Evolutionary conservation across 2,113 vertebrate species (phyloP), one percentile per base, ranked within the genome.

Genomic region (Cyphomyrus plagiostoma): DNA sequence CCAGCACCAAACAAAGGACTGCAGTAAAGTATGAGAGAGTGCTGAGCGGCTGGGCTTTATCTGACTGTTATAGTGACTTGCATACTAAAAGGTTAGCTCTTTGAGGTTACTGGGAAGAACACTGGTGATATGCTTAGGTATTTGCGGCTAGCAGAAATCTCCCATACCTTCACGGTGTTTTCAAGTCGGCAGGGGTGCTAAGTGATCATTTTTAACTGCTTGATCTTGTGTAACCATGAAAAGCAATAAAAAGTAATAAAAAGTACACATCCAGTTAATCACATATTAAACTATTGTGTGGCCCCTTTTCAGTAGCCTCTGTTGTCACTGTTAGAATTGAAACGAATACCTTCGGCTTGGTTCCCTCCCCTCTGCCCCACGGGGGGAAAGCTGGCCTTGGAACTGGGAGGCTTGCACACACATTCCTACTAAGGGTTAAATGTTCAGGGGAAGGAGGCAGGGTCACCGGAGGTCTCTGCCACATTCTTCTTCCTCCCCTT

Each of bases 1-100:
- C 77, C 70, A 56, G 80, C 88, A 87, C 7, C 19, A 49, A 56
- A 83, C 84, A 86, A 84, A 74, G 62, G 42, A 85, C 11, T 3
- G 88, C 30, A 48, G 88, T 50, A 52, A 84, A 49, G 82, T 87
- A 42, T 77, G 82, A 85, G 52, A 50, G 48, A 80, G 17, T 46
- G 88, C 88, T 52, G 15, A 77, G 84, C 19, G 82, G 82, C 3
- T 13, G 89, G 90, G 88, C 77, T 86, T 86, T 53, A 3, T 80
- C 46, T 19, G 49, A 85, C 77, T 90, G 80, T 89, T 88, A 52
- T 77, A 85, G 90, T 92, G 91, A 90, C 91, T 89, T 89, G 91
- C 88, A 89, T 92, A 89, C 91, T 91, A 92, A 91, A 89, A 26
- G 90, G 49, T 88, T 52, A 53, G 26, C 15, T 80, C 58, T 89